Base-by-base conservation (phyloP, 2,113 vertebrate species). In the Oryzias melastigma region DNA sequence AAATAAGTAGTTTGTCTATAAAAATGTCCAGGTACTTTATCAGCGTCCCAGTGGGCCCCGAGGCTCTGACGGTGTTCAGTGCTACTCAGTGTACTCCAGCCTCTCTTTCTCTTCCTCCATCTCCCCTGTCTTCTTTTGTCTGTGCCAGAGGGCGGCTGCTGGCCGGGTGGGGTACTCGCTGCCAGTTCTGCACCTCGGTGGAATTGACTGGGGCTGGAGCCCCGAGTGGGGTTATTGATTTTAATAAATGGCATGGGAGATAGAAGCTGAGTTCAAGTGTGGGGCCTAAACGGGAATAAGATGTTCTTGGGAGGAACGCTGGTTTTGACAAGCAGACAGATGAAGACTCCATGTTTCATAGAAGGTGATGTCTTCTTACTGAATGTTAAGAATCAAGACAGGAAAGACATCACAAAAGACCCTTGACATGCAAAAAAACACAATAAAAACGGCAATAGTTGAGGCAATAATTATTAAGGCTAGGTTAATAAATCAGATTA, bases 1-100 rank as follows among this genome's bases (percentile, higher is more conserved):
- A 90, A 92, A 91, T 90, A 92, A 91, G 91, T 91, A 90, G 90
- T 91, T 91, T 91, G 91, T 91, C 91, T 92, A 91, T 91, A 92
- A 92, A 92, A 92, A 89, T 90, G 89, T 90, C 84, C 87, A 89
- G 85, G 90, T 92, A 87, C 88, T 92, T 92, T 91, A 91, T 91
- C 90, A 91, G 88, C 52, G 65, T 90, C 90, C 89, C 86, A 87
- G 85, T 84, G 80, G 90, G 83, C 79, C 86, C 83, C 1, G 42
- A 68, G 88, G 90, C 83, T 78, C 77, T 78, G 82, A 83, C 85
- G 76, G 80, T 82, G 83, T 83, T 90, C 85, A 82, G 66, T 85
- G 87, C 88, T 80, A 65, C 65, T 81, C 71, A 82, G 58, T 80
- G 59, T 80, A 74, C 78, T 78, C 60, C 62, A 50, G 48, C 73